A percentile compares a stretch with the other conserved stretches of the same genome.
Evolutionary conservation across 2,797 vertebrate species (phyloP).

Genomic region (Rhadinocentrus ornatus): DNA sequence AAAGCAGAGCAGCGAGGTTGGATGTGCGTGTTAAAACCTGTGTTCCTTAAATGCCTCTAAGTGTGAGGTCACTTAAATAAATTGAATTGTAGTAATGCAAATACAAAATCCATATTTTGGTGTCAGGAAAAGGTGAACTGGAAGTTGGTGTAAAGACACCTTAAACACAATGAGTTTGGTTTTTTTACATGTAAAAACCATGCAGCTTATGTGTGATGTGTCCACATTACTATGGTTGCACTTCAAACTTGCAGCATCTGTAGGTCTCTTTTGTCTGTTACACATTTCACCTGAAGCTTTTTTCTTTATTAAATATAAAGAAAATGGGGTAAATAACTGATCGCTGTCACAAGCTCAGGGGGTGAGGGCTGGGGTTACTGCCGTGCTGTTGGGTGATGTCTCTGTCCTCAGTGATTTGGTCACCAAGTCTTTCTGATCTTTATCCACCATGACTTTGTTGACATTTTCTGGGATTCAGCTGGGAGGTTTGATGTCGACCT

Average conservation of each 20-base stretch:
- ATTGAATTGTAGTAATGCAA: background rate
- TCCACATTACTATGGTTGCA: background rate
- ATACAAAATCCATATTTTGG: background rate
- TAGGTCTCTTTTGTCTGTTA: background rate
- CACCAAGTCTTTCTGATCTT: constrained; percentile 67
- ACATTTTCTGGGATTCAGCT: constrained; percentile 78
- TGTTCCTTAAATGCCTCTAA: background rate
- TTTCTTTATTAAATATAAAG: constrained; percentile 2
- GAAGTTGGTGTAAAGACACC: background rate
- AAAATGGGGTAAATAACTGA: constrained; percentile 18
- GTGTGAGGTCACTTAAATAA: background rate
- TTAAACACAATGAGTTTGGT: background rate
- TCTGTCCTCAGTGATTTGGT: constrained; percentile 70
- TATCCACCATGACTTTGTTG: constrained; percentile 78
- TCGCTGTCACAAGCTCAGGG: constrained; percentile 16
- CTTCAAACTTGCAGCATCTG: background rate
- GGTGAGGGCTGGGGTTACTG: constrained; percentile 16
- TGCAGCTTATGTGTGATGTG: background rate
- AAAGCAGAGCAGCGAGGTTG: background rate
- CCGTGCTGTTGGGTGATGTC: constrained; percentile 60
- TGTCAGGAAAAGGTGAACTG: background rate
- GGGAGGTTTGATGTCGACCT: constrained; percentile 66
- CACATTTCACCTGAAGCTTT: background rate
- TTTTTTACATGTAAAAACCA: background rate
- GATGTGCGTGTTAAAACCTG: background rate